Evolutionary conservation across 2,797 vertebrate species (phyloP).

Genomic region (Okamejei kenojei): DNA sequence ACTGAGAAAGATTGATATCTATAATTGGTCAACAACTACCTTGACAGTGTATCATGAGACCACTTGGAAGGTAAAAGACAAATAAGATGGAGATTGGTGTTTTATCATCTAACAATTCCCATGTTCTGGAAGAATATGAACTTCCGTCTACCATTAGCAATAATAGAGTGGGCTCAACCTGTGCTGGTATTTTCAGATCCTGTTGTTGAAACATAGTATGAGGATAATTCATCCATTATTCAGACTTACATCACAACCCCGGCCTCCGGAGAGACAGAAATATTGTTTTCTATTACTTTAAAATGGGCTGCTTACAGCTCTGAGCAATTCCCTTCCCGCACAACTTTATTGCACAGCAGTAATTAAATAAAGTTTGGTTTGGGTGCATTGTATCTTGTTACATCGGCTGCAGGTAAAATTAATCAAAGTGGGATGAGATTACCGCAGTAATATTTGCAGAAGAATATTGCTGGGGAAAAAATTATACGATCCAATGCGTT

Average conservation of each 20-base stretch:
- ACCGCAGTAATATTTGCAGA: not conserved
- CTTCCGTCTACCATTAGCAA: not conserved
- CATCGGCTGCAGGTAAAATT: not conserved
- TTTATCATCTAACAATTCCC: not conserved
- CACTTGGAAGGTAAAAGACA: not conserved
- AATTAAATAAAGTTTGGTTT: not conserved
- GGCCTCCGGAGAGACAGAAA: not conserved
- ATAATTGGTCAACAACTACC: no score
- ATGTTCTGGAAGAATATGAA: not conserved
- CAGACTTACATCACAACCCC: not conserved
- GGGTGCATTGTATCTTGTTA: not conserved
- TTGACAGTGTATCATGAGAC: not conserved
- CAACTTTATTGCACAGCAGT: not conserved
- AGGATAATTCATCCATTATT: conserved; percentile 25
- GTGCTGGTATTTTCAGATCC: not conserved
- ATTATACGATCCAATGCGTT: not conserved
- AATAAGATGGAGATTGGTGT: not conserved
- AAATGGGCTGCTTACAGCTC: not conserved
- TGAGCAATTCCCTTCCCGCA: not conserved
- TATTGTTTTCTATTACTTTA: conserved; percentile 11
- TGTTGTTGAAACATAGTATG: not conserved
- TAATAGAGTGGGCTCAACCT: not conserved
- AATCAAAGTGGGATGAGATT: not conserved
- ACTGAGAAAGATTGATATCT: not conserved
- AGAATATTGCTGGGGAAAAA: not conserved